Evolutionary conservation across 2,888 invertebrate genomes (phyloP), one percentile per base, ranked within the genome.

Genomic region (Protophormia terraenovae): DNA sequence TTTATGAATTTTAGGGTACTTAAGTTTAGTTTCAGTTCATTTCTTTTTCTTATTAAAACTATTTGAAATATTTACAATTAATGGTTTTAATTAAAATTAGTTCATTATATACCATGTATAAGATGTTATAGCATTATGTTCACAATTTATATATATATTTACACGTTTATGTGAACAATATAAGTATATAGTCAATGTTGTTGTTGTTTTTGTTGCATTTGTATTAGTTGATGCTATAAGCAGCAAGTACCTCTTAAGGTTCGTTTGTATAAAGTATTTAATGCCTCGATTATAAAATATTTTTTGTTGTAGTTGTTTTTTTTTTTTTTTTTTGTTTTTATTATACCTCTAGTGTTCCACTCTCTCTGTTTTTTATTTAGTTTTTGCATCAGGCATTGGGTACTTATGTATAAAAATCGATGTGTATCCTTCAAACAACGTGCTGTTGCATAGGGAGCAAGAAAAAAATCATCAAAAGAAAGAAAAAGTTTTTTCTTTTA

Each of bases 1-100:
- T 32, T 6, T 58, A 62, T 76, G 41, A 71, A 38, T 76, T 76
- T 45, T 35, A 29, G 27, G 29, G 35, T 32, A 62, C 76, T 69
- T 45, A 41, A 64, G 12, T 83, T 66, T 10, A 58, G 19, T 47
- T 60, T 72, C 29, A 64, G 27, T 83, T 72, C 22, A 27, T 35
- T 53, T 50, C 32, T 16, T 64, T 72, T 50, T 29, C 3, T 50
- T 22, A 16, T n/a, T 71, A 58, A 55, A 83, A 67, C 41, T 60
- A 75, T 78, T 76, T 73, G 45, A 69, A 62, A 75, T 58, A 75
- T 79, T 75, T 79, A 64, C 64, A 80, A 80, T 76, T 76, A 76
- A 76, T 76, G 71, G 41, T 67, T 72, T 62, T 67, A 84, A 84
- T 80, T 84, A 66, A 80, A 84, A 80, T 80, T 67, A 84, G 80